Base-by-base conservation (phyloP, 2,888 invertebrate genomes). In the Macropis europaea region DNA sequence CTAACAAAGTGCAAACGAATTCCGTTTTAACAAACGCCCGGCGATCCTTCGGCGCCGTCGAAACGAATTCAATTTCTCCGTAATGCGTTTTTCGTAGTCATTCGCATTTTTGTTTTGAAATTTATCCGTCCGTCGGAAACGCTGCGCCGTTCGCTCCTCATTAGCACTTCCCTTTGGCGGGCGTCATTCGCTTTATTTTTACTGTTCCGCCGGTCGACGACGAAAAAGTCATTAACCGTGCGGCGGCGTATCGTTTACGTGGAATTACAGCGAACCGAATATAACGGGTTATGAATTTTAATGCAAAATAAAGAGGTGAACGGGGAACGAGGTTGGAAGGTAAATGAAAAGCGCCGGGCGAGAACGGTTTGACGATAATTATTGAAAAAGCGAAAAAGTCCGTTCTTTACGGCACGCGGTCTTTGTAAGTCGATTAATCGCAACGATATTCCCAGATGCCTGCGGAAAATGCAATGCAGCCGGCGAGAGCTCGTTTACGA, bases 341-440 rank as follows among this genome's bases (percentile, higher is more conserved):
- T 11, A 11, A 22, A 2, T 2, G 32, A 43, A 11, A 15, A 9
- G 24, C 32, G n/a, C 6, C 15, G 11, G 24, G 22, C n/a, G n/a
- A n/a, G n/a, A n/a, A n/a, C n/a, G n/a, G n/a, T n/a, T 24, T 22
- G 11, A 9, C 11, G 4, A 7, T 15, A 13, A 30, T 30, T 22
- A 13, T 19, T 5, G 13, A 43, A 28, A 17, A 17, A 9, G 11
- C 36, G n/a, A 40, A 22, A 36, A 19, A 22, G n/a, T 26, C n/a
- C n/a, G n/a, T n/a, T n/a, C n/a, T n/a, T n/a, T n/a, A n/a, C n/a
- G n/a, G n/a, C n/a, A n/a, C n/a, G n/a, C n/a, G 15, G 13, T 11
- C 45, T 38, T 61, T 1, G 47, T 7, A 1, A 13, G 26, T 26
- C 34, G 36, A 22, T 42, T 59, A 52, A 69, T 63, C 32, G 11